Conservation (phyloP, 2,797 vertebrate genomes). For the Pseudomugil tenellus region DNA sequence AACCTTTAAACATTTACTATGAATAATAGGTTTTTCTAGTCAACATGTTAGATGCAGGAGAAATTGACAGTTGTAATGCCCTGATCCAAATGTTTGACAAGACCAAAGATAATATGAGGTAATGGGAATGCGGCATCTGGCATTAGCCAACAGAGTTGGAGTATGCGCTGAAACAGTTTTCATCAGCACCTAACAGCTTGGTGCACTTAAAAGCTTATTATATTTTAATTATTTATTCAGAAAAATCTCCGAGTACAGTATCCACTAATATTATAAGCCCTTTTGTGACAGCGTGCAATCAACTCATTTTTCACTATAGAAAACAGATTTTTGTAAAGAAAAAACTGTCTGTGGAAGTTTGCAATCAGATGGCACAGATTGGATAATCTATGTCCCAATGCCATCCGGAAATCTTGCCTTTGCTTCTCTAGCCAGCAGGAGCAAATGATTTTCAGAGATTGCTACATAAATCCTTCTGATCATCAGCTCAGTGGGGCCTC, state of each 20-base stretch:
- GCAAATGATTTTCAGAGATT: conserved; percentile 81
- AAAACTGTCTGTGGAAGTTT: conserved; percentile 78
- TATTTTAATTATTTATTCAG: not conserved
- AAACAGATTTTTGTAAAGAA: conserved; percentile 56
- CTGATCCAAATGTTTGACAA: not conserved
- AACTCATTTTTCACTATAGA: conserved; percentile 43
- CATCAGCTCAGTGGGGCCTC: conserved; percentile 65
- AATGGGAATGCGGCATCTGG: too few species aligned
- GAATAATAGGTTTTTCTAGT: not conserved
- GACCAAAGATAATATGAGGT: not conserved
- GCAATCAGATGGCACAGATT: conserved; percentile 81
- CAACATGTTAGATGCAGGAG: not conserved
- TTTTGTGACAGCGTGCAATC: conserved; percentile 24
- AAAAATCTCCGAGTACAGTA: too few species aligned
- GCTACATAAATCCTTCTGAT: conserved; percentile 72
- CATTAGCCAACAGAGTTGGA: too few species aligned
- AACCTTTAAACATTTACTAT: too few species aligned
- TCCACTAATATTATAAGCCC: conserved; percentile 10
- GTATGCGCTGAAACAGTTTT: conserved; percentile 1
- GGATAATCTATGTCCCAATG: conserved; percentile 80
- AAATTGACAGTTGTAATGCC: not conserved
- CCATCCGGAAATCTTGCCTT: conserved; percentile 81
- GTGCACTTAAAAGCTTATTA: conserved; percentile 7
- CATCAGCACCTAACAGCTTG: conserved; percentile 1
- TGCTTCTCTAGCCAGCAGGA: conserved; percentile 75